These are phyloP conservation scores for Paraplagusia blochii DNA, from an alignment of 2,113 vertebrate species.

Conservation along the genomic window DNA sequence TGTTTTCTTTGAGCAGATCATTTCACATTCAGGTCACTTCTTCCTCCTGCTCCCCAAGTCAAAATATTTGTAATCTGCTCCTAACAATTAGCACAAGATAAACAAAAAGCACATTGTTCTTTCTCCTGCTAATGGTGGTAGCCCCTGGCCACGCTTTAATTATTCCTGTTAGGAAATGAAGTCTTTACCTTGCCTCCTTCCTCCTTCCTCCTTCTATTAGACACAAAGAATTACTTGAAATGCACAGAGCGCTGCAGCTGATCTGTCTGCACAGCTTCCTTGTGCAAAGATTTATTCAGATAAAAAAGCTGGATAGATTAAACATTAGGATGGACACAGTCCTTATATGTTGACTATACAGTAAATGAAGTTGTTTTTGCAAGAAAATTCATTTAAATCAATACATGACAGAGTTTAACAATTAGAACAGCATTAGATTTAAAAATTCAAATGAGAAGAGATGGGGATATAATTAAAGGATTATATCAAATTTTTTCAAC, in stretches of 20 bases:
- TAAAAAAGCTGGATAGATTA: constrained; percentile 6
- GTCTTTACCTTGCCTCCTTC: constrained; percentile 79
- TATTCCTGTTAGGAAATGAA: constrained; percentile 86
- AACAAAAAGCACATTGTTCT: constrained; percentile 83
- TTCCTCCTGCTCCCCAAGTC: constrained; percentile 51
- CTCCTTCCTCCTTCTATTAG: constrained; percentile 72
- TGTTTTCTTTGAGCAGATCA: constrained; percentile 10
- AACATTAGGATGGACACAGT: neutral
- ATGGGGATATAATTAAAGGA: too few relatives aligned
- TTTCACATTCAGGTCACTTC: constrained; percentile 53
- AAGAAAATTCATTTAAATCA: too few relatives aligned
- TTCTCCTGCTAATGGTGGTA: constrained; percentile 77
- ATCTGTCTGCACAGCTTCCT: constrained; percentile 35
- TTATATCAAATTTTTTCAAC: too few relatives aligned
- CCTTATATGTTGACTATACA: neutral
- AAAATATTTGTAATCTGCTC: constrained; percentile 75
- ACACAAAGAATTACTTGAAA: constrained; percentile 76
- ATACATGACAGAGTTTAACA: too few relatives aligned
- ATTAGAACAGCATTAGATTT: too few relatives aligned
- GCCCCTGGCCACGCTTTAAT: constrained; percentile 82
- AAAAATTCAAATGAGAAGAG: too few relatives aligned
- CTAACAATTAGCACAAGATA: constrained; percentile 82
- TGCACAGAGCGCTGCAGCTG: constrained; percentile 59
- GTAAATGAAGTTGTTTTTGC: too few relatives aligned
- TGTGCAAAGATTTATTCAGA: constrained; percentile 6